Percentiles rank a stretch among this genome's conserved stretches.
phyloP scores from a whole-genome alignment of 2,113 vertebrate genomes.

The Mustelus asterias region DNA sequence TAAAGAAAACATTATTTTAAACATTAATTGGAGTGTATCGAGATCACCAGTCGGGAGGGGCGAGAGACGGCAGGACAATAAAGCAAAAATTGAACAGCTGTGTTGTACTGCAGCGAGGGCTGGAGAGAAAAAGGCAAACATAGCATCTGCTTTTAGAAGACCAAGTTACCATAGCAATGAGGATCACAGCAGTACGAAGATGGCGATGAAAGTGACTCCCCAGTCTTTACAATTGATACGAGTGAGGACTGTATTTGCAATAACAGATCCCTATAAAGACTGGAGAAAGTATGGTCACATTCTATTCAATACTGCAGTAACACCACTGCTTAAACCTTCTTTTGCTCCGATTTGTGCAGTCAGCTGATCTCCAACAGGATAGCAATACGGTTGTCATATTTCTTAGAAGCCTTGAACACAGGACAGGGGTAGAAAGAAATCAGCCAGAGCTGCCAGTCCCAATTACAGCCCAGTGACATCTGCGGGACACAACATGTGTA shows the following conservation, averaged over 20 bases:
- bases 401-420: not conserved
- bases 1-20: not conserved
- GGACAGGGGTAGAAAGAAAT: not conserved
- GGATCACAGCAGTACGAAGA: not conserved
- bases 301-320: not conserved
- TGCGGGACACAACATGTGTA: not conserved
- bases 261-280: not conserved
- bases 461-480: not conserved
- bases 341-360: not conserved
- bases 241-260: not conserved
- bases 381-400: not conserved
- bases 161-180: conserved; percentile 22
- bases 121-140: not conserved
- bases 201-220: not conserved
- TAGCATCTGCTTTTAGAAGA: conserved; percentile 17
- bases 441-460: not conserved
- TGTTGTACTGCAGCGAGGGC: not conserved
- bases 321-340: not conserved
- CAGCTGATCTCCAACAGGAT: not conserved
- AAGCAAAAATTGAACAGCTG: not conserved
- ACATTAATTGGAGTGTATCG: not conserved
- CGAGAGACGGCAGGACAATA: not conserved
- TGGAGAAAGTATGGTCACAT: not conserved
- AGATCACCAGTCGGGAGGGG: not conserved
- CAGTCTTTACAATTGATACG: not conserved